Evolutionary conservation across 2,113 vertebrate species (phyloP), one percentile per base, ranked within the genome.

Genomic region (Cyphomyrus plagiostoma): DNA sequence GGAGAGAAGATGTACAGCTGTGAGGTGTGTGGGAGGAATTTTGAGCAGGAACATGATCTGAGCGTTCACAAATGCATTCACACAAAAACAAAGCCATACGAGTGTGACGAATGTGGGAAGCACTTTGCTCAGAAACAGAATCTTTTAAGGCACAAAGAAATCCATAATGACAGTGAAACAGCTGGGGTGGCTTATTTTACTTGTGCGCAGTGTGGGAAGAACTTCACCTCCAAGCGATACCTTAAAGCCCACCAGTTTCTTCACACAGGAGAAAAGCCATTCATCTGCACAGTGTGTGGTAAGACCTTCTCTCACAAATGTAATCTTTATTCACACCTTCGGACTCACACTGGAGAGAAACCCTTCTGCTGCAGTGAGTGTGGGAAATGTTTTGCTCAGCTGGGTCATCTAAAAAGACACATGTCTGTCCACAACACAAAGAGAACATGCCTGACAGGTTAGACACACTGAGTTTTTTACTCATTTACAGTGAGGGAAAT

Each of bases 241-340:
- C 82, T 84, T 84, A 84, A 84, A 84, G 82, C 82, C 23, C 82
- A 58, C 35, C 4, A 86, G 21, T 86, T 84, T 70, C 83, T 48
- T 90, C 42, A 90, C n/a, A n/a, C 83, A 15, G 82, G 82, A 23
- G 45, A 48, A 21, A 84, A 84, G 19, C 82, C 82, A 13, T 84
- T 84, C 45, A 84, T 23, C 45, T 84, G 82, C 82, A 84, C 82
- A 26, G 82, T 49, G 82, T 84, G 82, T 84, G 82, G 82, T n/a
- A 84, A 48, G 82, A 84, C 82, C 45, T 84, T 84, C 82, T 84
- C 82, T 84, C 82, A 84, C 42, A 84, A 84, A 13, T 84, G 82
- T 84, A 84, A 84, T 48, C 45, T 84, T 4, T 84, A 84, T 48
- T 48, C 82, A 48, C 82, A 84, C 82, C 82, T 84, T 46, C 82